Base-by-base conservation (phyloP, 2,888 invertebrate genomes). In the Nomada ruficornis region DNA sequence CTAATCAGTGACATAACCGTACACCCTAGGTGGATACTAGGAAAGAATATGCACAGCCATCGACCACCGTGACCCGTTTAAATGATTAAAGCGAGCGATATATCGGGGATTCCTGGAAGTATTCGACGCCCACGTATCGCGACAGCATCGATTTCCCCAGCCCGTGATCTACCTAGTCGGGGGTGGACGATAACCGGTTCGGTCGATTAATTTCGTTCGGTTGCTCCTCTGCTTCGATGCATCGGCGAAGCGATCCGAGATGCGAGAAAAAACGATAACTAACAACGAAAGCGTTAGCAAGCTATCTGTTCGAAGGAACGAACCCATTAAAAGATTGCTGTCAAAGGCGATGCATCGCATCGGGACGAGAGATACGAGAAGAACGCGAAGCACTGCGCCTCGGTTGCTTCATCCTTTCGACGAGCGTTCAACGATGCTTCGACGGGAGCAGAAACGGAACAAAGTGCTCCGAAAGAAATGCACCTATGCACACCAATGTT, bases 371-470 rank as follows among this genome's bases (percentile, higher is more conserved):
- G 26, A 42, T 60, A 29, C 54, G 57, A 29, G 59, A 26, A 26
- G 26, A 44, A 44, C 23, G 70, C 63, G 50, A 60, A 63, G 80
- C 72, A 71, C 85, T 77, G 83, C 29, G 76, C 81, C 79, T 77
- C 50, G 75, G 75, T 73, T 65, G 69, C 47, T 77, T 75, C 87
- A 72, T 75, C 80, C 83, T 87, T 88, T 80, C 85, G 82, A 86
- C 87, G 83, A 83, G 83, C 86, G 81, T 87, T 86, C 84, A 76
- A 63, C 78, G 88, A 87, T 89, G 83, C 86, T 85, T 84, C 60
- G 75, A 81, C 76, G 84, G 64, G 72, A 72, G 65, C 20, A 72
- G 47, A 11, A 50, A 70, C 80, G 84, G 81, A 79, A 83, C 80
- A 85, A 84, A 86, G 87, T 84, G 87, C 84, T 55, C 36, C 77